A percentile compares a stretch with the other conserved stretches of the same genome.
Evolutionary conservation across 2,888 invertebrate genomes (phyloP).

Genomic region (Tanypteryx hageni): DNA sequence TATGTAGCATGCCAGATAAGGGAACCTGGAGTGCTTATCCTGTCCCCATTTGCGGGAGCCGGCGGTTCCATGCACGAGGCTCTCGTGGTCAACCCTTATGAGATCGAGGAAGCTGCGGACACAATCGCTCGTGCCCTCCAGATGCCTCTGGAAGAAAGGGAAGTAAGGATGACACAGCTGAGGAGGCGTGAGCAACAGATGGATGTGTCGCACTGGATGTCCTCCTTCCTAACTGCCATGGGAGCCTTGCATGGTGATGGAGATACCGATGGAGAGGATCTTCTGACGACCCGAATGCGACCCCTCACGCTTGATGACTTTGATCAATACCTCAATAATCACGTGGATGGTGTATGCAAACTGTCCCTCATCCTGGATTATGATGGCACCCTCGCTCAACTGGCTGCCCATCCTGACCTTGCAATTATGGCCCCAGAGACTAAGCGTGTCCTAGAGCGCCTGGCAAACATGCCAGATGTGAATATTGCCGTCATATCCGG

Average conservation of each 20-base stretch:
- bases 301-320: conserved; percentile 94
- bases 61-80: conserved; percentile 97
- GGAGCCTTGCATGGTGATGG: conserved; percentile 80
- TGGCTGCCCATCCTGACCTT: conserved; percentile 92
- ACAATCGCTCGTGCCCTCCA: conserved; percentile 90
- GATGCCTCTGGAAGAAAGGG: conserved; percentile 93
- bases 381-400: conserved; percentile 92
- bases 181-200: conserved; percentile 87
- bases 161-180: conserved; percentile 90
- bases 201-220: conserved; percentile 94
- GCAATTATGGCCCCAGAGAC: conserved; percentile 92
- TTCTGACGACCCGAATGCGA: conserved; percentile 90
- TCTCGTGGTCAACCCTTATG: conserved; percentile 92
- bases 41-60: conserved; percentile 94
- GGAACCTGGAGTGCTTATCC: conserved; percentile 89
- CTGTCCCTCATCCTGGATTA: conserved; percentile 90
- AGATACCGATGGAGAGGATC: conserved; percentile 87
- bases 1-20: conserved; percentile 95
- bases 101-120: conserved; percentile 91
- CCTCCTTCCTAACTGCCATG: conserved; percentile 91
- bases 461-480: conserved; percentile 90
- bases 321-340: conserved; percentile 92
- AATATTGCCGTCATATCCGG: conserved; percentile 93
- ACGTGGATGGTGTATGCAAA: conserved; percentile 77
- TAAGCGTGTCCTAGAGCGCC: conserved; percentile 87